A percentile compares a stretch with the other conserved stretches of the same genome.
Conservation (phyloP, 2,113 vertebrate species). For the Lipotes vexillifer region DNA sequence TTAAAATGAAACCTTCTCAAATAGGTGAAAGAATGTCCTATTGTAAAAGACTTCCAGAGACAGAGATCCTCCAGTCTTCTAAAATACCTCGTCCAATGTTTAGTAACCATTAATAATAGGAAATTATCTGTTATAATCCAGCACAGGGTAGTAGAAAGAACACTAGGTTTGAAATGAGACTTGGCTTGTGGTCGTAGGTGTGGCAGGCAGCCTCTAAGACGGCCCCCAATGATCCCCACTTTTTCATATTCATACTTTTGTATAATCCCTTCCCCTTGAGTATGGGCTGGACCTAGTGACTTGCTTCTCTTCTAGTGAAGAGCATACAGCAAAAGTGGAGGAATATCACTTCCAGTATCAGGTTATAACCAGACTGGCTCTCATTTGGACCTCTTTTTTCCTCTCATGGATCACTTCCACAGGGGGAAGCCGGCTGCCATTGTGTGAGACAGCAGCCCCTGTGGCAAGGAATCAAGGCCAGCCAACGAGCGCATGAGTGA, state of each 20-base stretch:
- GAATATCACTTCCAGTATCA: neutral
- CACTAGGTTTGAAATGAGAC: neutral
- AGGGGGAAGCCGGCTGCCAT: neutral
- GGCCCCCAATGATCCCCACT: neutral
- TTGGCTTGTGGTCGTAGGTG: fast-evolving
- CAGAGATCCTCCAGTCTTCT: neutral
- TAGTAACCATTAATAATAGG: neutral
- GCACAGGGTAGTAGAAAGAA: neutral
- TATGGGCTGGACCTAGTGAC: neutral
- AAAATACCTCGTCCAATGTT: neutral
- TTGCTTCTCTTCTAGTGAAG: constrained; percentile 4
- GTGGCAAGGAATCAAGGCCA: neutral
- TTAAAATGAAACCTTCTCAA: neutral
- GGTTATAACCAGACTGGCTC: neutral
- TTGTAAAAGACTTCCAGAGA: neutral
- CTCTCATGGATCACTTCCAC: neutral
- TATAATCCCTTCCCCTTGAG: neutral
- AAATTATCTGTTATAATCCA: neutral
- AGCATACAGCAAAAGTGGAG: neutral
- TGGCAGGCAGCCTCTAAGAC: neutral
- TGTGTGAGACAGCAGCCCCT: neutral
- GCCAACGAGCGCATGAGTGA: too few relatives aligned
- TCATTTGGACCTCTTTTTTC: too few relatives aligned
- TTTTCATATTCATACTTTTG: neutral
- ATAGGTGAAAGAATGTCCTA: neutral